phyloP scores from a whole-genome alignment of 1,140 invertebrate genomes.

The Drosophila kohkoa region DNA sequence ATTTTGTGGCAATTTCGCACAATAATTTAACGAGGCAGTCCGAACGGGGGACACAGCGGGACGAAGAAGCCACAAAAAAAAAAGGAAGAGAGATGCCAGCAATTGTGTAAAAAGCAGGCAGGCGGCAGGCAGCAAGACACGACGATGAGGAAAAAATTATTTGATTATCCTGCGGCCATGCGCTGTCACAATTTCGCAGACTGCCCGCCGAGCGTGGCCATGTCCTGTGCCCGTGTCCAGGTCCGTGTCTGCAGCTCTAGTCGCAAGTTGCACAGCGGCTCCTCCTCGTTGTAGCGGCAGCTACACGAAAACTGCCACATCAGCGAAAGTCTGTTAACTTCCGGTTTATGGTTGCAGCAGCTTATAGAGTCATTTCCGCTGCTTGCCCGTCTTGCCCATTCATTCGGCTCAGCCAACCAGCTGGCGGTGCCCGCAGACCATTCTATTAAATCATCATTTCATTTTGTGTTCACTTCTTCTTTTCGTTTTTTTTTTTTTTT shows the following conservation, averaged over 20 bases:
- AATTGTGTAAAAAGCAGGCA: conserved; percentile 29
- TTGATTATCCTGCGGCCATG: conserved; percentile 83
- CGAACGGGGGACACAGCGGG: conserved; percentile 23
- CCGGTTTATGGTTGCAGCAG: conserved; percentile 83
- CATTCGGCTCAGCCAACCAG: conserved; percentile 76
- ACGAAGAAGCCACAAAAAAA: conserved; percentile 43
- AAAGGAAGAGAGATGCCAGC: conserved; percentile 33
- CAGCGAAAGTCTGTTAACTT: conserved; percentile 83
- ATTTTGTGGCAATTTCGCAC: conserved; percentile 81
- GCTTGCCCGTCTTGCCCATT: conserved; percentile 57
- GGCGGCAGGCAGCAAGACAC: conserved; percentile 10
- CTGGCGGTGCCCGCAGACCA: conserved; percentile 81
- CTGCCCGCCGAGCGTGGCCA: conserved; percentile 74
- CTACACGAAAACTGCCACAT: conserved; percentile 75
- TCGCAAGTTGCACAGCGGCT: conserved; percentile 4
- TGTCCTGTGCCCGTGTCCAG: conserved; percentile 11
- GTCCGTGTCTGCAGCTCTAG: conserved; percentile 4
- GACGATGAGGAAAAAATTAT: conserved; percentile 67
- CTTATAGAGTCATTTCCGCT: conserved; percentile 81
- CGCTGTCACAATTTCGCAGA: conserved; percentile 81
- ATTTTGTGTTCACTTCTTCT: conserved; percentile 47
- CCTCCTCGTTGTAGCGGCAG: conserved; percentile 24
- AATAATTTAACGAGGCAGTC: conserved; percentile 71
- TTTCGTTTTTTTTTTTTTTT: conserved; percentile 20
- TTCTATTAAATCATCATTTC: conserved; percentile 83